Base-by-base conservation (phyloP, 2,888 invertebrate species). In the Gasteruption jaculator region DNA sequence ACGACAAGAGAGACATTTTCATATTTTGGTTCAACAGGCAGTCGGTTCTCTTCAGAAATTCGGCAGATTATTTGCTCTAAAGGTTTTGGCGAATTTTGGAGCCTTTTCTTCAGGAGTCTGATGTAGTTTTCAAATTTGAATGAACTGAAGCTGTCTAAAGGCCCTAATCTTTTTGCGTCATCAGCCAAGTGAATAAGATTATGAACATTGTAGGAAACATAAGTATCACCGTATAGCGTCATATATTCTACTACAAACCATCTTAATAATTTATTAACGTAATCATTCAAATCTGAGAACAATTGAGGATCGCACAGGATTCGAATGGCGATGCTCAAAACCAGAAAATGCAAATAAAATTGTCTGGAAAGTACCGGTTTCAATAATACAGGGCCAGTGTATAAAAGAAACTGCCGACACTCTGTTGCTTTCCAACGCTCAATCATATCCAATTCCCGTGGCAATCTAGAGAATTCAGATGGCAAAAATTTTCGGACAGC, bases 401-500 rank as follows among this genome's bases (percentile, higher is more conserved):
- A 54, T 11, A 57, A 38, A 21, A 57, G 31, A 37, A 55, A 49
- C 29, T 47, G 48, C 6, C 53, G 40, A 10, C 44, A 49, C 29
- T 53, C 52, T 29, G 50, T 46, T 7, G 48, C 52, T 43, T 57
- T 56, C 38, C 45, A 56, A 22, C 44, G 43, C 12, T 48, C 50
- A 6, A 54, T 14, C 6, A 45, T 46, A 16, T 43, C 15, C 15
- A 57, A 43, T 14, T 18, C 29, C 45, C 54, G 43, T 22, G 52
- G 52, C 31, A 18, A n/a, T 41, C 56, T 31, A 26, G 45, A 40
- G 47, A 56, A 56, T 45, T 56, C 54, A n/a, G 10, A n/a, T 16
- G 43, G 43, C 18, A 52, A 39, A 12, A 25, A 37, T n/a, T 26
- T 37, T n/a, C 24, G 38, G 11, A 40, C 37, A 21, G 10, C 11